These are phyloP conservation scores for Hyaena hyaena DNA, from an alignment of 2,113 vertebrate genomes.

Conservation along the genomic window DNA sequence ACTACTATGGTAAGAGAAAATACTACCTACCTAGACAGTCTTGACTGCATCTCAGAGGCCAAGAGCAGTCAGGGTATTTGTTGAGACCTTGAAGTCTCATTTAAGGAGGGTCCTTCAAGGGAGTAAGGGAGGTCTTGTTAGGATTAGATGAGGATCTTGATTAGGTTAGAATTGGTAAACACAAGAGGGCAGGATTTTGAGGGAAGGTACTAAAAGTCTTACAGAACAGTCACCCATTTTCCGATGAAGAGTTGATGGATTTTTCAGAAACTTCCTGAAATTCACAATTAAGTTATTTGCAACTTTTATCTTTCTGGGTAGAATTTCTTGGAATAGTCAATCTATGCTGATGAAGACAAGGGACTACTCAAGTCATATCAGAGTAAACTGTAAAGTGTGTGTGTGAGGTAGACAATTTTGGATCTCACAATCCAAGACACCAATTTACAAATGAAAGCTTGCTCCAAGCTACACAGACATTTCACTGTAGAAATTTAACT, in stretches of 20 bases:
- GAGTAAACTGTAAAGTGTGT: background rate
- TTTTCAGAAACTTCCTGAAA: background rate
- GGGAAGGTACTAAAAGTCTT: background rate
- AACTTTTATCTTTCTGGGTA: background rate
- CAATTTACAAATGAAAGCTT: background rate
- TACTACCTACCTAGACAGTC: background rate
- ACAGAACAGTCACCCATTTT: background rate
- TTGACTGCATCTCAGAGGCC: background rate
- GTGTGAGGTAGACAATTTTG: background rate
- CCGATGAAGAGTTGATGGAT: background rate
- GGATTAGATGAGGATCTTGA: background rate
- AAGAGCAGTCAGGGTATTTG: background rate
- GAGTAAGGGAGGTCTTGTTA: background rate
- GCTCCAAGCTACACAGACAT: background rate
- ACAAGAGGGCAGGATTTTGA: background rate
- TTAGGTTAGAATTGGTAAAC: background rate
- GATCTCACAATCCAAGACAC: background rate
- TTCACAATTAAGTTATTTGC: background rate
- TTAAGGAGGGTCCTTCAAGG: background rate
- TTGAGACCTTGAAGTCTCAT: background rate
- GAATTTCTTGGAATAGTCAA: background rate
- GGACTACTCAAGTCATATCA: background rate
- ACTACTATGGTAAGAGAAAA: background rate
- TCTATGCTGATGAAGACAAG: background rate
- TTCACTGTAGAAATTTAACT: background rate